Evolutionary conservation across 2,113 vertebrate species (phyloP).

Genomic region (Opisthocomus hoazin): DNA sequence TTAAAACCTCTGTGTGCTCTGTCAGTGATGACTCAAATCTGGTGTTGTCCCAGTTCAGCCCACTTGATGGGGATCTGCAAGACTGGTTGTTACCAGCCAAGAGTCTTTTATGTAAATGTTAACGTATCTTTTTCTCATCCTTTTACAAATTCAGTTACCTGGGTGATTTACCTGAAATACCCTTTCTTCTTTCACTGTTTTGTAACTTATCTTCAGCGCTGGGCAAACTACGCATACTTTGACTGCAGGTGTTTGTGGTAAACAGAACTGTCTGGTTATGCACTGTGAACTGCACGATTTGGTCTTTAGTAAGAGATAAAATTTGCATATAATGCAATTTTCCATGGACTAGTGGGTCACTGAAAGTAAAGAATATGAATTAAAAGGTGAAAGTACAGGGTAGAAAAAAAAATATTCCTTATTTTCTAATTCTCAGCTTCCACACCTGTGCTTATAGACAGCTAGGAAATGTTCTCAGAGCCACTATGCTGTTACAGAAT

Average conservation of each 20-base stretch:
- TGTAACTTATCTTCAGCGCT: neutral
- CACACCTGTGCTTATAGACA: neutral
- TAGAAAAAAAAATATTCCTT: neutral
- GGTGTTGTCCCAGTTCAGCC: neutral
- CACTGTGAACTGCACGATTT: neutral
- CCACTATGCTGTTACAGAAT: neutral
- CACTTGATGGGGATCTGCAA: neutral
- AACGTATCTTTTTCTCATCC: neutral
- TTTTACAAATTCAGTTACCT: neutral
- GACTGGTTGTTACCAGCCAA: neutral
- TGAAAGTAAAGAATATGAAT: neutral
- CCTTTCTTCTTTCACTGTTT: neutral
- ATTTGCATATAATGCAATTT: neutral
- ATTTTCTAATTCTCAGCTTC: neutral
- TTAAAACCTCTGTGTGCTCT: neutral
- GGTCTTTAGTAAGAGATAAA: neutral
- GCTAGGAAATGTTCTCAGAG: neutral
- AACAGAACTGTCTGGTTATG: neutral
- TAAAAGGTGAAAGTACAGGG: neutral
- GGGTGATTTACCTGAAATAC: neutral
- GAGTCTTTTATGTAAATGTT: neutral
- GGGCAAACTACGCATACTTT: neutral
- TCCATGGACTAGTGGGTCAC: neutral
- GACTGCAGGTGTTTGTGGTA: neutral
- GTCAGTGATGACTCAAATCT: neutral